A percentile compares a stretch with the other conserved stretches of the same genome.
phyloP scores from a whole-genome alignment of 1,140 invertebrate species.

The Ceratitis capitata region DNA sequence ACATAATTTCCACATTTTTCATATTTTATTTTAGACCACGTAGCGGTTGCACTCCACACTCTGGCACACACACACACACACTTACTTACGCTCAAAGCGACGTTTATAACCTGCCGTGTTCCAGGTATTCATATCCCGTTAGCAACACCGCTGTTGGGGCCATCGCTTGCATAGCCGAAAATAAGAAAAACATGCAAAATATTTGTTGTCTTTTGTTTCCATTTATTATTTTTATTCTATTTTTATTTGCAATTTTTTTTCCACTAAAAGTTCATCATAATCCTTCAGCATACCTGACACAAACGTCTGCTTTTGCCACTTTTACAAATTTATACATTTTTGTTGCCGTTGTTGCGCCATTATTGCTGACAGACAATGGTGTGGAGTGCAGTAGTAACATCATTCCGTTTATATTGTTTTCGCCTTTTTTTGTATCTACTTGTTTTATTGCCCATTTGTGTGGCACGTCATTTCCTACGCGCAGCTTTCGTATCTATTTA shows the following conservation, averaged over 20 bases:
- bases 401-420: neutral
- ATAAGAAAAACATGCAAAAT: too few species aligned
- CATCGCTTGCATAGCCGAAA: too few species aligned
- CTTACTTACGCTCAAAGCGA: neutral
- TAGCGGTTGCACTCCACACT: neutral
- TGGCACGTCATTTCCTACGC: neutral
- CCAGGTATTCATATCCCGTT: neutral
- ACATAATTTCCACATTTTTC: constrained; percentile 1
- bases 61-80: neutral
- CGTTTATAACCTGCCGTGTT: neutral
- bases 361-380: neutral
- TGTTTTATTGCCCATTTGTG: constrained; percentile 9
- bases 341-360: neutral
- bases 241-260: neutral
- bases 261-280: constrained; percentile 23
- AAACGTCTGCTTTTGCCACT: neutral
- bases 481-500: neutral
- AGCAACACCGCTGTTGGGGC: neutral
- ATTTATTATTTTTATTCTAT: neutral
- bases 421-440: neutral
- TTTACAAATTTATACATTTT: constrained; percentile 26
- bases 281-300: constrained; percentile 9
- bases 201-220: neutral
- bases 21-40: neutral
- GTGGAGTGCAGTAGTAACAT: neutral